Conservation (phyloP, 1,140 invertebrate genomes). For the Stratiolaelaps scimitus region DNA sequence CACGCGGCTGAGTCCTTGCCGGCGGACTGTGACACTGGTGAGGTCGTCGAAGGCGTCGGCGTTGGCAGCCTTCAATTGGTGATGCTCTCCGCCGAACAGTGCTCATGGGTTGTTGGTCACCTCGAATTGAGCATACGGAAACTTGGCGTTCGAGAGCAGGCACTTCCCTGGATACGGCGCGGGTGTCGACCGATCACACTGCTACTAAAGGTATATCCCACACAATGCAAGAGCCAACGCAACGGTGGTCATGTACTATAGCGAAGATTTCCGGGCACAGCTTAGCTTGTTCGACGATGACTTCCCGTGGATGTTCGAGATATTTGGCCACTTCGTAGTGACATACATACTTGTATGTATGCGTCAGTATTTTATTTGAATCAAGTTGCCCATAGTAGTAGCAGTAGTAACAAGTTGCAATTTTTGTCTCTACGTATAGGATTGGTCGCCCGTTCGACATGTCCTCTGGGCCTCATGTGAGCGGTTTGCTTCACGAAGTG, state of each 20-base stretch:
- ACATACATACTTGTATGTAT: no score
- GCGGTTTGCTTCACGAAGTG: not conserved
- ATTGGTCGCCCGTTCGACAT: constrained; percentile 12
- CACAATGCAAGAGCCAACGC: no score
- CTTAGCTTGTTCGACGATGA: no score
- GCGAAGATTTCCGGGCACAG: no score
- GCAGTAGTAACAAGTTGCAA: not conserved
- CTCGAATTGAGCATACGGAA: not conserved
- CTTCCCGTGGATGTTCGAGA: no score
- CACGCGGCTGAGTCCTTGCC: no score
- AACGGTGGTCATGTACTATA: no score
- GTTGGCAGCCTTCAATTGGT: constrained; percentile 7
- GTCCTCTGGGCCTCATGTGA: constrained; percentile 23
- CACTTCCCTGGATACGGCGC: constrained; percentile 13
- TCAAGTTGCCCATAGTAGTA: no score
- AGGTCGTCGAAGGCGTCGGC: no score
- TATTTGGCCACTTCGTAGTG: no score
- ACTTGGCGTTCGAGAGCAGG: constrained; percentile 5
- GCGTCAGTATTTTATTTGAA: no score
- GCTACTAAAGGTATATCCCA: not conserved
- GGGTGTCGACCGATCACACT: not conserved
- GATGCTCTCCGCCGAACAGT: constrained; percentile 23
- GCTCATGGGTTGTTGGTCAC: constrained; percentile 16
- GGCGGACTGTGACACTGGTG: no score
- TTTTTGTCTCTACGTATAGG: not conserved